Evolutionary conservation across 2,797 vertebrate species (phyloP).

Genomic region (Anabacerthia variegaticeps): DNA sequence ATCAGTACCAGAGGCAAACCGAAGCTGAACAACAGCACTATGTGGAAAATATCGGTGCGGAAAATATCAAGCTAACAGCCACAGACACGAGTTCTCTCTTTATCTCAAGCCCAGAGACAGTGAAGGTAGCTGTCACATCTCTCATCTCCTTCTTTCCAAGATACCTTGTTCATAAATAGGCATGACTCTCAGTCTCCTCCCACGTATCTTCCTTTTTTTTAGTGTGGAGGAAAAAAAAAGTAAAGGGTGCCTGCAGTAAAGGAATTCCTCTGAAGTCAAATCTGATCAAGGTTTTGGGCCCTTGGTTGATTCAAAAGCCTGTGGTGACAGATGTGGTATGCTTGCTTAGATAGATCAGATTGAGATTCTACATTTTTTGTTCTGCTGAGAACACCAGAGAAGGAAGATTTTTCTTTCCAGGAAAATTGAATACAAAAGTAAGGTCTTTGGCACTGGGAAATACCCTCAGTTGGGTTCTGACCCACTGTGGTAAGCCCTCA

Average conservation of each 20-base stretch:
- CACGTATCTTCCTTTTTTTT: neutral
- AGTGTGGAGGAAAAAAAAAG: neutral
- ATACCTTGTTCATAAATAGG: neutral
- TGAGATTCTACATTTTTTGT: neutral
- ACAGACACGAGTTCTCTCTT: neutral
- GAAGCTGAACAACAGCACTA: neutral
- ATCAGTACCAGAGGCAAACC: neutral
- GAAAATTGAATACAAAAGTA: neutral
- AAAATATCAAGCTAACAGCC: neutral
- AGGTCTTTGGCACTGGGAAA: neutral
- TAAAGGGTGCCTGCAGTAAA: neutral
- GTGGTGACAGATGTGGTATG: slow-evolving; percentile 48
- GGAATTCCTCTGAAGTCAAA: slow-evolving; percentile 36
- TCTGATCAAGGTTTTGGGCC: slow-evolving; percentile 45
- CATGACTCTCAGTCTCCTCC: neutral
- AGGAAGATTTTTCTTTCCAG: neutral
- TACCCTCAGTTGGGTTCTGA: neutral
- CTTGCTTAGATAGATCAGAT: slow-evolving; percentile 35
- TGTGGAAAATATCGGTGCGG: neutral
- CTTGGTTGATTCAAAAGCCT: slow-evolving; percentile 55
- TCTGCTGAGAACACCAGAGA: slow-evolving; percentile 10
- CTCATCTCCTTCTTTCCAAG: neutral
- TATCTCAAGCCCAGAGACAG: neutral
- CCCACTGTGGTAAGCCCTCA: neutral
- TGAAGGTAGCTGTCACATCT: neutral